phyloP scores from a whole-genome alignment of 2,113 vertebrate species.

The Hemiprocne comata region DNA sequence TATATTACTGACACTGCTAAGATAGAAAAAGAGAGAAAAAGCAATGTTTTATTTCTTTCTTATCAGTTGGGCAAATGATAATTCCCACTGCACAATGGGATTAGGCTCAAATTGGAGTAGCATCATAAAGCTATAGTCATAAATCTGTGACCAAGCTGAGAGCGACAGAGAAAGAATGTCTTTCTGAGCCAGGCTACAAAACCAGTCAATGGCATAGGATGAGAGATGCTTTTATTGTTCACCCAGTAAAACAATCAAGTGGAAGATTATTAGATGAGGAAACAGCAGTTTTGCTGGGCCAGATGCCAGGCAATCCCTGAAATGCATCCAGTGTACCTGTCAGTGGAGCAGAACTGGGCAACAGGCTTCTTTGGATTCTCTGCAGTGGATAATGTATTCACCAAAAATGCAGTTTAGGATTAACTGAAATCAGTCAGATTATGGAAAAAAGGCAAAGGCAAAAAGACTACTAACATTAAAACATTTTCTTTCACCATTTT shows the following conservation, averaged over 20 bases:
- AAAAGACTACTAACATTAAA: neutral
- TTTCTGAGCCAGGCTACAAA: neutral
- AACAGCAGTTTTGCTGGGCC: slow-evolving; percentile 24
- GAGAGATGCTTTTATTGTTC: slow-evolving; percentile 34
- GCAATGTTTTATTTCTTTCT: neutral
- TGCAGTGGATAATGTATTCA: neutral
- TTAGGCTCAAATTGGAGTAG: neutral
- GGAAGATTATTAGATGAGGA: neutral
- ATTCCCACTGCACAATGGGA: neutral
- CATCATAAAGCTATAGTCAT: neutral
- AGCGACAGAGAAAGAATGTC: neutral
- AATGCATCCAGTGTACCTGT: neutral
- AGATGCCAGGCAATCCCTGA: neutral
- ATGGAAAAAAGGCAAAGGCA: neutral
- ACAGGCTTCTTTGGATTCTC: neutral
- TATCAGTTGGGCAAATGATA: neutral
- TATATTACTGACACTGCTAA: neutral
- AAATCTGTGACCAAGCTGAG: neutral
- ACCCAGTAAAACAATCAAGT: slow-evolving; percentile 13
- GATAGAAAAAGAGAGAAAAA: neutral
- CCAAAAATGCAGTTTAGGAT: neutral
- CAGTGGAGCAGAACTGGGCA: neutral
- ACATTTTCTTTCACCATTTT: slow-evolving; percentile 20
- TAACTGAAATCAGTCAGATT: slow-evolving; percentile 2
- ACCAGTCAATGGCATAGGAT: neutral